Conservation (phyloP, 2,113 vertebrate species). For the Nettapus auritus region DNA sequence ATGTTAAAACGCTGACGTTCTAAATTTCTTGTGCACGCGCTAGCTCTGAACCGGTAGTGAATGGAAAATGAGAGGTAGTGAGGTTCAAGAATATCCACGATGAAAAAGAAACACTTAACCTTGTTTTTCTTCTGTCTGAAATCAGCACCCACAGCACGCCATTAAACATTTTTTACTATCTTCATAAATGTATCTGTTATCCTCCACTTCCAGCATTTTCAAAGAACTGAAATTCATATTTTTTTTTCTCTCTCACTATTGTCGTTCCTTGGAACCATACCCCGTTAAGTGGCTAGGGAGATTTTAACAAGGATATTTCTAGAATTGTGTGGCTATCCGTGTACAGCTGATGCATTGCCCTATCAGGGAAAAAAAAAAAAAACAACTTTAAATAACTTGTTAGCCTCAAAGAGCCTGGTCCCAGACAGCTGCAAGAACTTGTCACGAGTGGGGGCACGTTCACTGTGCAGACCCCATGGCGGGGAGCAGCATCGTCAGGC, state of each 20-base stretch:
- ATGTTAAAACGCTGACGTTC: background rate
- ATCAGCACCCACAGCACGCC: background rate
- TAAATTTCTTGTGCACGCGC: background rate
- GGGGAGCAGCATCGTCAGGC: accelerated
- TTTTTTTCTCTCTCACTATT: background rate
- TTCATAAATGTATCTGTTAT: background rate
- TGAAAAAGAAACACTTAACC: background rate
- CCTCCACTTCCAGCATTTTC: background rate
- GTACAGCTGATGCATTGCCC: background rate
- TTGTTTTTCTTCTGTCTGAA: background rate
- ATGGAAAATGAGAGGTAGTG: background rate
- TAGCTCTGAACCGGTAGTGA: background rate
- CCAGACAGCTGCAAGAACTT: background rate
- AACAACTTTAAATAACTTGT: background rate
- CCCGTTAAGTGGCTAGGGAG: background rate
- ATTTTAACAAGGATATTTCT: background rate
- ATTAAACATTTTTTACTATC: background rate
- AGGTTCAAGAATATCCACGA: background rate
- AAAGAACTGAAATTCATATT: background rate
- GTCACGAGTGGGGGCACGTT: background rate
- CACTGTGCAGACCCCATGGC: background rate
- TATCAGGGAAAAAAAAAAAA: background rate
- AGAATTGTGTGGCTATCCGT: background rate
- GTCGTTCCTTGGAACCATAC: background rate
- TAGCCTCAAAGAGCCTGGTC: background rate